phyloP scores from a whole-genome alignment of 1,140 invertebrate genomes.

The Polyergus mexicanus region DNA sequence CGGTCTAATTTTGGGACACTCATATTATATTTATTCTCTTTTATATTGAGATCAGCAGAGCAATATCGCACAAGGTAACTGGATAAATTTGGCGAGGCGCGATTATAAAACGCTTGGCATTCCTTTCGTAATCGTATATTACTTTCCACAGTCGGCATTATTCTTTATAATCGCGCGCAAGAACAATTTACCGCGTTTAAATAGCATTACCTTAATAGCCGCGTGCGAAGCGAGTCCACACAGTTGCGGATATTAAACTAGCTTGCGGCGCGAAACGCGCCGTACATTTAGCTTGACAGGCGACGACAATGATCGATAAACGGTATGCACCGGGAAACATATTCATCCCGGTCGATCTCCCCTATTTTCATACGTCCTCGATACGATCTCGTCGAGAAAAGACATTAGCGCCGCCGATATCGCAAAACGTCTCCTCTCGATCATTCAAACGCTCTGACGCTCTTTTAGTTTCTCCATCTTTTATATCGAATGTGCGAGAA shows the following conservation, averaged over 20 bases:
- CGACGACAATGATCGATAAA: conserved; percentile 61
- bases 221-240: not conserved
- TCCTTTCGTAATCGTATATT: conserved; percentile 57
- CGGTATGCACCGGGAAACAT: conserved; percentile 34
- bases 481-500: not conserved
- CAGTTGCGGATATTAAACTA: conserved; percentile 48
- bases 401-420: conserved; percentile 50
- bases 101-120: conserved; percentile 42
- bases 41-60: conserved; percentile 27
- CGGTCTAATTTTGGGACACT: too few species aligned
- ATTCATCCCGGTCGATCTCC: conserved; percentile 33
- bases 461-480: not conserved
- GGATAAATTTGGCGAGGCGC: conserved; percentile 26
- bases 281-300: conserved; percentile 20
- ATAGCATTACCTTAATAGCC: conserved; percentile 61
- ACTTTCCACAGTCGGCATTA: conserved; percentile 32
- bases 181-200: conserved; percentile 59
- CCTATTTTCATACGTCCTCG: conserved; percentile 36
- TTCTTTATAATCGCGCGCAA: conserved; percentile 53
- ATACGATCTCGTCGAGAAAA: conserved; percentile 26
- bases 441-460: conserved; percentile 15
- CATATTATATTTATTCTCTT: not conserved
- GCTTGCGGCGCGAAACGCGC: conserved; percentile 40
- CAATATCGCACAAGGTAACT: not conserved
- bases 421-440: conserved; percentile 14